These are phyloP conservation scores for Hyles lineata DNA, from an alignment of 2,888 invertebrate species.

Conservation along the genomic window DNA sequence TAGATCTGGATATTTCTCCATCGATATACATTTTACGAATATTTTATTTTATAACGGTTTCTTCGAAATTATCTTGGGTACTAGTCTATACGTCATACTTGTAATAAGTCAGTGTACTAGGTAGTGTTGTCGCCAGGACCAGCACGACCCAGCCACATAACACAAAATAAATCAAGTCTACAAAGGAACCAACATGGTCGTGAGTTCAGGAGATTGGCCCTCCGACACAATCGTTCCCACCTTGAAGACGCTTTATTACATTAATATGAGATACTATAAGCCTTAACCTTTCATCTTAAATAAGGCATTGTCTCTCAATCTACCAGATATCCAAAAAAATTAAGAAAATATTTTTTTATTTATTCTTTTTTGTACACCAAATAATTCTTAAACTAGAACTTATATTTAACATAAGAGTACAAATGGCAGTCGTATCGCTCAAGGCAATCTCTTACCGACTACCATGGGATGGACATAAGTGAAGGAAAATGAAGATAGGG, in stretches of 20 bases:
- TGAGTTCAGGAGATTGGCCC: conserved; percentile 47
- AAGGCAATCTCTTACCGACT: too few relatives aligned
- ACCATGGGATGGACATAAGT: too few relatives aligned
- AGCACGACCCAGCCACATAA: background rate
- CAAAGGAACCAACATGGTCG: conserved; percentile 37
- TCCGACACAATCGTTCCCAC: conserved; percentile 42
- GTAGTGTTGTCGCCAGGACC: conserved; percentile 6
- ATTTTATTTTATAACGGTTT: background rate
- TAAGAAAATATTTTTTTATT: too few relatives aligned
- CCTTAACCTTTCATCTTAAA: too few relatives aligned
- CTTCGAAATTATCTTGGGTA: background rate
- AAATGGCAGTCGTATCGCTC: too few relatives aligned
- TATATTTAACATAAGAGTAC: too few relatives aligned
- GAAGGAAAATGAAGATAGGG: too few relatives aligned
- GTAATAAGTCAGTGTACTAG: conserved; percentile 5
- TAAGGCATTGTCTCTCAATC: too few relatives aligned
- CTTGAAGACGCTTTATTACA: conserved; percentile 50
- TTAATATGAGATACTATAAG: too few relatives aligned
- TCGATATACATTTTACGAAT: background rate
- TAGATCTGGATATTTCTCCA: background rate
- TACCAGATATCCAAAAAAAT: too few relatives aligned
- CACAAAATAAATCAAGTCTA: conserved; percentile 33
- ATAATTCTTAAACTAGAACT: too few relatives aligned
- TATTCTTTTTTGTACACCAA: too few relatives aligned
- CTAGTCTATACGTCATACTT: conserved; percentile 14